These are phyloP conservation scores for Adelognathus sp. DNA, from an alignment of 2,888 invertebrate genomes.

Conservation along the genomic window DNA sequence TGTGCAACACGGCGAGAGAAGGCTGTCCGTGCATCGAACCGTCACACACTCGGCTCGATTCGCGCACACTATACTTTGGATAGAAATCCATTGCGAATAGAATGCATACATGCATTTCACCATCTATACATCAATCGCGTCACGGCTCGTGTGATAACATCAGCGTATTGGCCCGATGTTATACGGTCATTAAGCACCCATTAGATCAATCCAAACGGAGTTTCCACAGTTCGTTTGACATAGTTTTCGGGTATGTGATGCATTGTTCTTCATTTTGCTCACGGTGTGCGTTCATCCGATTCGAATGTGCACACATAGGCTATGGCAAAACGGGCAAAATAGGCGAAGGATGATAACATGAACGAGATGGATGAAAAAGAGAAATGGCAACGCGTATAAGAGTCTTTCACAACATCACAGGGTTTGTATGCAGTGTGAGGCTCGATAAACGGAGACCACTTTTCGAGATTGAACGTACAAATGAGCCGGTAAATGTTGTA, in stretches of 20 bases:
- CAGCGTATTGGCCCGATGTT: constrained; percentile 66
- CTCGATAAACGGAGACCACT: constrained; percentile 52
- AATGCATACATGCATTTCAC: background rate
- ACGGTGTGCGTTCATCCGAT: constrained; percentile 26
- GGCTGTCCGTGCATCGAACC: constrained; percentile 25
- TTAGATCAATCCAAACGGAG: constrained; percentile 66
- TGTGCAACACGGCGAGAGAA: background rate
- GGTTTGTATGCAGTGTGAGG: background rate
- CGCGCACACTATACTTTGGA: constrained; percentile 6
- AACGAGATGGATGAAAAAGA: background rate
- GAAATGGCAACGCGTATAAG: background rate
- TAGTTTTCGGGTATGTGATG: constrained; percentile 7
- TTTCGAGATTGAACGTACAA: constrained; percentile 57
- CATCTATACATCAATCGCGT: background rate
- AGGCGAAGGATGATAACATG: background rate
- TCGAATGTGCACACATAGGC: constrained; percentile 1
- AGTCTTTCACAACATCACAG: background rate
- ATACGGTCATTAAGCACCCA: constrained; percentile 68
- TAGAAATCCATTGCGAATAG: background rate
- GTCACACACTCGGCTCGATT: constrained; percentile 24
- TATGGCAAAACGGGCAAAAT: background rate
- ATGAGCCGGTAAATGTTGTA: constrained; percentile 37
- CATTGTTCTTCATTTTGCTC: background rate
- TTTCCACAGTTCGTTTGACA: constrained; percentile 55
- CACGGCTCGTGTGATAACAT: constrained; percentile 39